phyloP scores from a whole-genome alignment of 2,888 invertebrate genomes.

The Torymus auratus region DNA sequence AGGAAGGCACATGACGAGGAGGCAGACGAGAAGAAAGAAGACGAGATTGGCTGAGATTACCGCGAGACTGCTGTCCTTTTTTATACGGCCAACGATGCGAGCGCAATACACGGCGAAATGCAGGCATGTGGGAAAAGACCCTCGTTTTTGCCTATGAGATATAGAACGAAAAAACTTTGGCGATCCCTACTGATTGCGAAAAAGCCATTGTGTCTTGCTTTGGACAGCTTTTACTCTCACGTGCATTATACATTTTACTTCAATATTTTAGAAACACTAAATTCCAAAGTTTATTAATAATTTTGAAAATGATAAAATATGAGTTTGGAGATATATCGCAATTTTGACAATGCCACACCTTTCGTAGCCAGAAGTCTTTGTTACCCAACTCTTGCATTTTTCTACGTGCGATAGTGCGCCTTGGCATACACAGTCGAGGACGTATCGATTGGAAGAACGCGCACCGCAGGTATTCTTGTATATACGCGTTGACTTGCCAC shows the following conservation, averaged over 20 bases:
- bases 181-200: too few relatives aligned
- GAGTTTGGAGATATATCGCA: too few relatives aligned
- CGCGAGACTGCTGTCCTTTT: slow-evolving; percentile 32
- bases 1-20: not conserved
- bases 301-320: too few relatives aligned
- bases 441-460: slow-evolving; percentile 27
- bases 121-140: not conserved
- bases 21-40: slow-evolving; percentile 48
- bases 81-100: slow-evolving; percentile 17
- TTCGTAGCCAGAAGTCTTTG: too few relatives aligned
- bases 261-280: too few relatives aligned
- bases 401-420: not conserved
- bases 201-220: too few relatives aligned
- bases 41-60: slow-evolving; percentile 47
- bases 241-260: too few relatives aligned
- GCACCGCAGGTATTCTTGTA: not conserved
- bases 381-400: too few relatives aligned
- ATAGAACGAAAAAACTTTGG: too few relatives aligned
- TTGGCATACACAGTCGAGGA: not conserved
- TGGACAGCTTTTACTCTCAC: too few relatives aligned
- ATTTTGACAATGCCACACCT: too few relatives aligned
- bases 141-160: not conserved
- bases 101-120: not conserved
- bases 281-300: too few relatives aligned
- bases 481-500: slow-evolving; percentile 35